A percentile compares a stretch with the other conserved stretches of the same genome.
Evolutionary conservation across 2,888 invertebrate species (phyloP).

Genomic region (Caenorhabditis wallacei): DNA sequence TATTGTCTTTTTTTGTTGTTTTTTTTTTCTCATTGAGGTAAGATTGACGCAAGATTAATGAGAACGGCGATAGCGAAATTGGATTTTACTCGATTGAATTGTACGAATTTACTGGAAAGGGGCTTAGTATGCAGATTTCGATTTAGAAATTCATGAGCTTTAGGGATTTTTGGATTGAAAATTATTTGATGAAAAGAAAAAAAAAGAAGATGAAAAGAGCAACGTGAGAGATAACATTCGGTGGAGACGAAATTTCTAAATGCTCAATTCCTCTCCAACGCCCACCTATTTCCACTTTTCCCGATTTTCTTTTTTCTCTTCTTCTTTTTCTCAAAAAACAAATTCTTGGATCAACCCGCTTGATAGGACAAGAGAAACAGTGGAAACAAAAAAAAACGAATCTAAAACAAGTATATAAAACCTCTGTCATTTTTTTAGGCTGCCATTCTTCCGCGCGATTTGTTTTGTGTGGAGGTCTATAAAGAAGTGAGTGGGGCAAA

Average conservation of each 20-base stretch:
- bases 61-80: not conserved
- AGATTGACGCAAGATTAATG: not conserved
- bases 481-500: slow-evolving; percentile 4
- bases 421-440: slow-evolving; percentile 9
- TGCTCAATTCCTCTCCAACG: slow-evolving; percentile 37
- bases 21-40: not conserved
- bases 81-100: no score
- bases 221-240: slow-evolving; percentile 34
- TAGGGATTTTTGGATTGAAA: not conserved
- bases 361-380: slow-evolving; percentile 7
- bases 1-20: not conserved
- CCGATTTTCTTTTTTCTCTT: not conserved
- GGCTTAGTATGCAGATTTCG: no score
- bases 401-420: slow-evolving; percentile 37
- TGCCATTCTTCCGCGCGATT: slow-evolving; percentile 53
- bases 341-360: slow-evolving; percentile 11
- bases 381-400: slow-evolving; percentile 13
- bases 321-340: slow-evolving; percentile 5
- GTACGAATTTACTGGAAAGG: no score
- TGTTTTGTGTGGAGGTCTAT: slow-evolving; percentile 37
- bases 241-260: slow-evolving; percentile 21
- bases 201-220: slow-evolving; percentile 22
- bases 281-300: slow-evolving; percentile 29
- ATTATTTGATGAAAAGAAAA: not conserved
- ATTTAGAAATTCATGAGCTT: no score